Evolutionary conservation across 2,797 vertebrate species (phyloP), one percentile per base, ranked within the genome.

Genomic region (Halcyon badia): DNA sequence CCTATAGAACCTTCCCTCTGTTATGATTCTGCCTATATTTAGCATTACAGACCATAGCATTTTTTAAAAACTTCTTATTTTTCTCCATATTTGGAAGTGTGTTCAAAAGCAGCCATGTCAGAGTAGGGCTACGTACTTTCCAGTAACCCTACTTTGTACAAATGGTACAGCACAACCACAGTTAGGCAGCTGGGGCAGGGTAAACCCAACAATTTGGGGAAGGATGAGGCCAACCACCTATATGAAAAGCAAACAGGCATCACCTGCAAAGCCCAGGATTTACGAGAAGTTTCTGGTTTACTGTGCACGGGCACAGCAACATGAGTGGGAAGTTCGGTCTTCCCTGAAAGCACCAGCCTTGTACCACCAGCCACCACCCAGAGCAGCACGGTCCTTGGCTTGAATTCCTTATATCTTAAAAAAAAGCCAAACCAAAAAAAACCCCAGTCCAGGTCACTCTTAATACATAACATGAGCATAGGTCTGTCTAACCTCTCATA

Each of bases 11-110:
- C 12, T 71, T 90, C 31, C 66, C 72, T 89, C 33, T 85, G 30
- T 70, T 91, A 79, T 15, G 22, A 49, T 71, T 81, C 54, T 94
- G 58, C 37, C 72, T 86, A 70, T 82, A 76, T 91, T 93, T 95
- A 90, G 35, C 28, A 79, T 81, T 84, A 77, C 7, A 62, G 33
- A 89, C 44, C 9, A 31, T 4, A 62, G 6, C 5, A 79, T 72
- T 85, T 85, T 80, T 17, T 0, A 33, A 62, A 76, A 78, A 90
- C 10, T 37, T 21, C 22, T n/a, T 72, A 12, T 62, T 84, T 78
- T 82, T 69, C n/a, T 79, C 42, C 16, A 3, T 76, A 25, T 92
- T 84, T 87, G 65, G 33, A 94, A 94, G 7, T 4, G 1, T 16
- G 5, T 78, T 81, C 57, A 83, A 41, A 35, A 54, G 44, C 20